Base-by-base conservation (phyloP, 2,113 vertebrate genomes). In the Phrynosoma platyrhinos region DNA sequence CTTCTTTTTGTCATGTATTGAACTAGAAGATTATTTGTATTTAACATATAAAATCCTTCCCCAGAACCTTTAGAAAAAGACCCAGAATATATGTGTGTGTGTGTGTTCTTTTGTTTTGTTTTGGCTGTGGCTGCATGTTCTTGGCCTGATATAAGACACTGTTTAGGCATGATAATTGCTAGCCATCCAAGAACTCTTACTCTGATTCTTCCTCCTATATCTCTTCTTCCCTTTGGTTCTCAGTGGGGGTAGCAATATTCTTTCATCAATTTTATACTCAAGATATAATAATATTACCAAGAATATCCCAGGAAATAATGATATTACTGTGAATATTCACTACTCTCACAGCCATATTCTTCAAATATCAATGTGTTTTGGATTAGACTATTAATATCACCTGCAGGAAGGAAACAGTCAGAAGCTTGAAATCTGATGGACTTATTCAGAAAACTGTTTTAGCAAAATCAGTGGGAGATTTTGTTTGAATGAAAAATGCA, bases 341-440 rank as follows among this genome's bases (percentile, higher is more conserved):
- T 83, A 83, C 64, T 42, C 81, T 42, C 84, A 10, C 40, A 89
- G 14, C 0, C 1, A 0, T 0, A 1, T 42, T 87, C 30, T 18
- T 88, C 88, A 79, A 84, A 84, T 82, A 14, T 86, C 18, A 0
- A 0, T 62, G 0, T 42, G 2, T 75, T 88, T 90, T 86, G n/a
- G 85, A 32, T 32, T 87, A 87, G 42, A 14, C 42, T 89, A 32
- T 85, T 90, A 91, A 85, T 89, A 89, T 84, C 12, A 25, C 12
- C 3, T 4, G 53, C 32, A 90, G 88, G 85, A 62, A 79, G 53
- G 71, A 55, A 82, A 81, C 90, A 87, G 16, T 53, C 32, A 77
- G 80, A 20, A 42, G 82, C 53, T 82, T 55, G 52, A 89, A 90
- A 89, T 87, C 8, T 32, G 18, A 30, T 69, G 7, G 0, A 82